Evolutionary conservation across 2,113 vertebrate genomes (phyloP).

Genomic region (Spea multiplicata): DNA sequence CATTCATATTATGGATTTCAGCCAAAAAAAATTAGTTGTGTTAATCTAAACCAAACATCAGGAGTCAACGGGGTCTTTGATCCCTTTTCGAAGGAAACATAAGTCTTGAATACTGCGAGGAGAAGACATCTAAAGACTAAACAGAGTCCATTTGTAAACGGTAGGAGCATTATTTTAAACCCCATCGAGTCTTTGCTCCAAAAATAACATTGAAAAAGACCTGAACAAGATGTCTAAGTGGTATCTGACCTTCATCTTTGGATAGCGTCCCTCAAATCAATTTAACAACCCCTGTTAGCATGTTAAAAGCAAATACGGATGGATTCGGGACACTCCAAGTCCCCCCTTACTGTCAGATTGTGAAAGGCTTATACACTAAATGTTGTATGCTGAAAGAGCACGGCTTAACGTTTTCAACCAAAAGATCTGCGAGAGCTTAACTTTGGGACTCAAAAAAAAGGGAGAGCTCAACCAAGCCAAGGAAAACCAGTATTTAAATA

Average conservation of each 20-base stretch:
- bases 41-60: conserved; percentile 10
- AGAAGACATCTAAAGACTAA: conserved; percentile 17
- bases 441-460: too few species aligned
- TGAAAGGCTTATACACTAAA: neutral
- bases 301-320: neutral
- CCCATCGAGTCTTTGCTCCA: conserved; percentile 12
- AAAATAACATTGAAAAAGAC: conserved; percentile 27
- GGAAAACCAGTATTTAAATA: too few species aligned
- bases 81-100: neutral
- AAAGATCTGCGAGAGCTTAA: too few species aligned
- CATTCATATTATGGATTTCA: conserved; percentile 1
- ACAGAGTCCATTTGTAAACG: conserved; percentile 12
- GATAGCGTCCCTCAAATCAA: conserved; percentile 35
- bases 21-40: conserved; percentile 33
- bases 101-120: conserved; percentile 6
- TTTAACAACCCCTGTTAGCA: conserved; percentile 26
- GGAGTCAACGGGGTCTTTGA: neutral
- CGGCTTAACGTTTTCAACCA: too few species aligned
- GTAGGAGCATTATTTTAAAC: conserved; percentile 26
- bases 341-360: conserved; percentile 13
- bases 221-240: conserved; percentile 41
- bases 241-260: conserved; percentile 45
- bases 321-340: conserved; percentile 14
- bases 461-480: too few species aligned
- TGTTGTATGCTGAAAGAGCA: too few species aligned